Base-by-base conservation (phyloP, 1,140 invertebrate genomes). In the Drosophila aff. region DNA sequence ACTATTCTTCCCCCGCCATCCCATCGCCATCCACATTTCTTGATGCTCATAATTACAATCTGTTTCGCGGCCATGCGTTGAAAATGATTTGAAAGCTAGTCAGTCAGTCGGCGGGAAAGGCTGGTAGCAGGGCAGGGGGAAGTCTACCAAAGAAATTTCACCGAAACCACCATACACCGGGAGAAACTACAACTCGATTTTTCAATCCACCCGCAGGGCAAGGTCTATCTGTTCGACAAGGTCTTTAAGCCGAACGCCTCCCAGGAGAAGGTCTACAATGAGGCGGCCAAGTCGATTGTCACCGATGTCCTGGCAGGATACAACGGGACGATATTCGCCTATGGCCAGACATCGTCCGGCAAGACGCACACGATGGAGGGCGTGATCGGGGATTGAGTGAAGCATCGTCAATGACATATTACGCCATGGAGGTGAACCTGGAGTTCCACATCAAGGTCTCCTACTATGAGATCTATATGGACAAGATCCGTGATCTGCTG, bases 281-380 rank as follows among this genome's bases (percentile, higher is more conserved):
- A 98, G 94, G 97, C 98, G 58, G 98, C 98, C 69, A 98, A 98
- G 94, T 98, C 97, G 77, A 99, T 99, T 94, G 98, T 99, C 76
- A 97, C 97, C 93, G 99, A 99, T 95, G 99, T 99, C 8, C 95
- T 99, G 81, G 97, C 97, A 87, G 99, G 99, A 16, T 99, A 99
- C 94, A 99, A 99, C 94, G 99, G 99, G 75, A 99, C 99, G 63
- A 99, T 99, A 93, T 99, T 99, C 95, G 99, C 99, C 18, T 99
- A 99, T 94, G 99, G 99, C 73, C 99, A 99, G 94, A 99, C 99
- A 23, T 99, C 98, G 77, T 99, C 98, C 78, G 99, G 99, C 93
- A 99, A 99, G 95, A 99, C 99, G 71, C 99, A 99, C 93, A 99
- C 99, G 43, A 99, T 99, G 99, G 99, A 99, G 95, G 99, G 99